Percentiles rank a stretch among this genome's conserved stretches.
Conservation (phyloP, 2,797 vertebrate genomes). For the Acridotheres tristis region DNA sequence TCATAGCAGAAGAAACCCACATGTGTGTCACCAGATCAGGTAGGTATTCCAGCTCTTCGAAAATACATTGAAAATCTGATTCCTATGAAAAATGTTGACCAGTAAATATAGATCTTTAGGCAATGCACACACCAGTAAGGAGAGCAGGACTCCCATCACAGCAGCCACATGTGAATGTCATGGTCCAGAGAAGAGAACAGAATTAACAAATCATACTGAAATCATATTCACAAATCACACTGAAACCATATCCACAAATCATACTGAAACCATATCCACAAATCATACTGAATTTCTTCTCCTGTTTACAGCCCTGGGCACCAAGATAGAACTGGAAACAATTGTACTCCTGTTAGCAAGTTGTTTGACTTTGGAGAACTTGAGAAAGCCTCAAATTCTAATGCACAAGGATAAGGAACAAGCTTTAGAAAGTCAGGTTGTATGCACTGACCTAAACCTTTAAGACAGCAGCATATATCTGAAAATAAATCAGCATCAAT, state of each 20-base stretch:
- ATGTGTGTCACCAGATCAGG: background rate
- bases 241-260: background rate
- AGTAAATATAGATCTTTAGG: background rate
- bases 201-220: background rate
- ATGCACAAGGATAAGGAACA: background rate
- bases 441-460: background rate
- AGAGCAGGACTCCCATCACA: background rate
- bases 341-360: background rate
- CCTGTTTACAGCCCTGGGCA: background rate
- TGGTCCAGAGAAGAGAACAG: background rate
- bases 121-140: background rate
- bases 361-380: background rate
- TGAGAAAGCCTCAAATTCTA: background rate
- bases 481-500: background rate
- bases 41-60: background rate
- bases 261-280: background rate
- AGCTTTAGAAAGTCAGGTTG: background rate
- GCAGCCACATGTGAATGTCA: background rate
- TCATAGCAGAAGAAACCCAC: background rate
- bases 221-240: background rate
- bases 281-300: background rate
- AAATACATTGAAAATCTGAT: background rate
- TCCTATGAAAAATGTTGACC: background rate
- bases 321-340: background rate
- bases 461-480: background rate